Evolutionary conservation across 2,888 invertebrate genomes (phyloP).

Genomic region (Xestoiulus laeticollis): DNA sequence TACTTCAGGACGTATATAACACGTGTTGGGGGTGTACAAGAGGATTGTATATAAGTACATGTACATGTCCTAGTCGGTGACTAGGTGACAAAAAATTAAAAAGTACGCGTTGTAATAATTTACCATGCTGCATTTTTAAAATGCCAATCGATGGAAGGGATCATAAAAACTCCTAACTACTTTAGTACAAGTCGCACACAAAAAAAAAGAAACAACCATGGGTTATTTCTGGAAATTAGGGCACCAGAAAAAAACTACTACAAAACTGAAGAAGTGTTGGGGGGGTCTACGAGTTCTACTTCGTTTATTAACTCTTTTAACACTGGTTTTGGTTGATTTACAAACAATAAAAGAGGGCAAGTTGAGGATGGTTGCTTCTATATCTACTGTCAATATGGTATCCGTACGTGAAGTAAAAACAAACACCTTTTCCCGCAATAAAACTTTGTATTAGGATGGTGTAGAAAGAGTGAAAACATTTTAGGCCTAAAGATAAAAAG

Average conservation of each 20-base stretch:
- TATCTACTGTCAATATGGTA: background rate
- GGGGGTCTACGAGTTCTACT: background rate
- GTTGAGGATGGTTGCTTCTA: background rate
- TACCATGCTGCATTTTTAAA: background rate
- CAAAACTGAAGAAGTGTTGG: background rate
- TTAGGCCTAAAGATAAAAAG: background rate
- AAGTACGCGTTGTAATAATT: background rate
- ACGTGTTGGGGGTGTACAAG: background rate
- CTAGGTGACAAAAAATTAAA: background rate
- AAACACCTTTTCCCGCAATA: background rate
- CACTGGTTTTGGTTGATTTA: background rate
- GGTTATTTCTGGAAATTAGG: constrained; percentile 9
- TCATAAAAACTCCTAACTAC: background rate
- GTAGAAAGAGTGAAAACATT: background rate
- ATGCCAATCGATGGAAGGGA: background rate
- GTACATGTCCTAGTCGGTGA: background rate
- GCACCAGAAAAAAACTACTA: background rate
- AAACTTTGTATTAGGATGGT: background rate
- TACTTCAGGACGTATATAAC: background rate
- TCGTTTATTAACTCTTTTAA: too few relatives aligned
- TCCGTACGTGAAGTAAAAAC: background rate
- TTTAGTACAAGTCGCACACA: background rate
- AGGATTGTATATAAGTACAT: background rate
- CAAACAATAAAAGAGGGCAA: background rate
- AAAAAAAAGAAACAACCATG: background rate